Base-by-base conservation (phyloP, 2,888 invertebrate genomes). In the Apomyelois bistriatella region DNA sequence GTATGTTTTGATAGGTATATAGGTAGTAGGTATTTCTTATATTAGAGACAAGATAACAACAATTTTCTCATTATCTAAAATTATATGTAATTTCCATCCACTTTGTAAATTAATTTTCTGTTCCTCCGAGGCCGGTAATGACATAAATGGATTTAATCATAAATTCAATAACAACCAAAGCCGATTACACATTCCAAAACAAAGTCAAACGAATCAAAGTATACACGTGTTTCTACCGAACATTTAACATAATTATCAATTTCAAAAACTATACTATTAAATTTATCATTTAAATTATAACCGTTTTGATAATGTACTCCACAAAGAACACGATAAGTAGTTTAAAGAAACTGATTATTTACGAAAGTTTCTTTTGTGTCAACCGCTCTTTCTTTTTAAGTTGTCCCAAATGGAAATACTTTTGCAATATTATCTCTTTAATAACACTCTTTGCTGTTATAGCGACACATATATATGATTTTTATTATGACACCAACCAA, bases 361-460 rank as follows among this genome's bases (percentile, higher is more conserved):
- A 81, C 1, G 77, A 81, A 57, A 75, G 64, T 43, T 63, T 79
- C 1, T 71, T 74, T 46, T 75, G 79, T 38, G 67, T 86, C 10
- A 82, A 82, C 54, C 68, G 85, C 3, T 68, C 74, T 0, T 75
- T 70, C 40, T 68, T 81, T 5, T 53, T 83, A 1, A 48, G 61
- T 1, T 54, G 60, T 35, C 48, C 53, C 1, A 64, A 40, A 47
- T 56, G 38, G 0, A 74, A 54, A 49, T 38, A 66, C 0, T 36
- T 76, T 0, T 70, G 78, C n/a, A 70, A 76, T 32, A 13, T 55
- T 0, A 64, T 79, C 1, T 69, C 65, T 10, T 37, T 60, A 0
- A 17, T 63, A 22, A n/a, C 62, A 0, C 48, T 54, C n/a, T 57
- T 56, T 0, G 32, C 68, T 0, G 53, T 64, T 1, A 54, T 52